Evolutionary conservation across 2,113 vertebrate species (phyloP).

Genomic region (Lonchura striata): DNA sequence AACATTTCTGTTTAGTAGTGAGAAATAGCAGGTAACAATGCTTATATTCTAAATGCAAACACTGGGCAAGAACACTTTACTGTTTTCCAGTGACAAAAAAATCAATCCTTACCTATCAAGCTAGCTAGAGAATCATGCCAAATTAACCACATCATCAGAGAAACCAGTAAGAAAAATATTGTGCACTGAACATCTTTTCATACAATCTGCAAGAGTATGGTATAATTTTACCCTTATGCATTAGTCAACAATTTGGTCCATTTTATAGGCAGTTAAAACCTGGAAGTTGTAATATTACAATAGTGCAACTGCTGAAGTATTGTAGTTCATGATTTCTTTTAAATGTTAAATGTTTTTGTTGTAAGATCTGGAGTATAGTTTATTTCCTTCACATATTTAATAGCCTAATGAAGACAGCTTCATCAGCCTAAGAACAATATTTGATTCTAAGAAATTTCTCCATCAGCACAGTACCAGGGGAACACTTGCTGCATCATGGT

Average conservation of each 20-base stretch:
- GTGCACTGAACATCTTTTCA: neutral
- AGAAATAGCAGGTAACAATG: neutral
- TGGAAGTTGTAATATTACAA: neutral
- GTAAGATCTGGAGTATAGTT: neutral
- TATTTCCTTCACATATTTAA: neutral
- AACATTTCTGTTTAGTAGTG: neutral
- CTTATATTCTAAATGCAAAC: neutral
- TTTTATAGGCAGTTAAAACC: neutral
- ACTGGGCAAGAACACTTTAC: neutral
- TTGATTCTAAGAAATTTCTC: neutral
- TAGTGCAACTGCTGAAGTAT: neutral
- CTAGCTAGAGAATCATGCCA: neutral
- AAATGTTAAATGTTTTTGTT: neutral
- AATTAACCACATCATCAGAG: neutral
- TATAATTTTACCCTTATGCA: neutral
- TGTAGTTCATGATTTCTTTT: neutral
- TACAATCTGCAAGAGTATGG: neutral
- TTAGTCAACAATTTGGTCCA: neutral
- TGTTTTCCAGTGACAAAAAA: neutral
- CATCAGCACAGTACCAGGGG: rapidly evolving
- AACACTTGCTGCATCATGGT: neutral
- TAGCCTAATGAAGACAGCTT: neutral
- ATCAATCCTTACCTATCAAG: neutral
- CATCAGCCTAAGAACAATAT: neutral
- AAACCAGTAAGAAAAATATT: neutral